A percentile compares a stretch with the other conserved stretches of the same genome.
These are phyloP conservation scores for Sceloporus tristichus DNA, from an alignment of 2,113 vertebrate genomes.

Conservation along the genomic window DNA sequence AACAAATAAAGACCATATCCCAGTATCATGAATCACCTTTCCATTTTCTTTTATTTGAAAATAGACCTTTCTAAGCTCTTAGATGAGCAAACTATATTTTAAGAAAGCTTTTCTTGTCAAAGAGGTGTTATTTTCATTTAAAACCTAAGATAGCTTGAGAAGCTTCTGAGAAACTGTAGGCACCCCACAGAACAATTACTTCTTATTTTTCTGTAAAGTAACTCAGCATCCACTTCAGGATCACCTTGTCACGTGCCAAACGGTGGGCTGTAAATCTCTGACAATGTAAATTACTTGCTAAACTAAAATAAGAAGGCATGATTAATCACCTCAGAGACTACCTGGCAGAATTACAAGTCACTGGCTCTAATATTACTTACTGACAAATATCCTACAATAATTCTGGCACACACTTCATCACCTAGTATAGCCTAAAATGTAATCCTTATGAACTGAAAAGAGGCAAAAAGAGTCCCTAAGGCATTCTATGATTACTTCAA, in stretches of 20 bases:
- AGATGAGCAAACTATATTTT: too few species aligned
- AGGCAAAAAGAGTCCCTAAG: neutral
- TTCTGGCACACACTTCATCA: constrained; percentile 37
- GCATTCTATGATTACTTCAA: constrained; percentile 5
- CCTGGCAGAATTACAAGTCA: constrained; percentile 57
- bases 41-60: too few species aligned
- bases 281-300: constrained; percentile 73
- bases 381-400: constrained; percentile 32
- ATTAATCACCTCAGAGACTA: constrained; percentile 68
- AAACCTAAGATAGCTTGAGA: neutral
- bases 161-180: neutral
- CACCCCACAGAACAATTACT: constrained; percentile 1
- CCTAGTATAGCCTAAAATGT: constrained; percentile 28
- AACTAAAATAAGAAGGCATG: constrained; percentile 70
- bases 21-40: too few species aligned
- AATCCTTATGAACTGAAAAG: constrained; percentile 32
- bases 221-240: constrained; percentile 58
- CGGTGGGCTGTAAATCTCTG: constrained; percentile 60
- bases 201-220: constrained; percentile 34
- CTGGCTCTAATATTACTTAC: constrained; percentile 48
- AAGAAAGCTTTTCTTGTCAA: too few species aligned
- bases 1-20: too few species aligned
- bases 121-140: neutral
- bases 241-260: constrained; percentile 69
- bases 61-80: too few species aligned